These are phyloP conservation scores for Metallyticus violacea DNA, from an alignment of 2,888 invertebrate species.

Conservation along the genomic window DNA sequence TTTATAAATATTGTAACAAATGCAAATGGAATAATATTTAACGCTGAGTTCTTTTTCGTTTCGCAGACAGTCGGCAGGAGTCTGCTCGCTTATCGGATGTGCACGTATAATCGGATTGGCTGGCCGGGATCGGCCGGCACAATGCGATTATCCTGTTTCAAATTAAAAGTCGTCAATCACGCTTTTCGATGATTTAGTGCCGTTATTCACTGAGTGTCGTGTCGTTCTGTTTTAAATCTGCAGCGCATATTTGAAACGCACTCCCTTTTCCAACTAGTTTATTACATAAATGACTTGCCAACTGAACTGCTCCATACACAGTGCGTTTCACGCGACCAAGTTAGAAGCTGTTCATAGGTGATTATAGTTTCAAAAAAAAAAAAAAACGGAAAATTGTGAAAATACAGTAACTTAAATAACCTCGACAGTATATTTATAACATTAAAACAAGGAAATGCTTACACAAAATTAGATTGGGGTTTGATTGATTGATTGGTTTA, in stretches of 20 bases:
- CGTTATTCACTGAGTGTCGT: neutral
- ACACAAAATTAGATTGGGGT: no score
- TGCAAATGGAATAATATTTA: neutral
- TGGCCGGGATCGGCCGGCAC: neutral
- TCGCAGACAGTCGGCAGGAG: neutral
- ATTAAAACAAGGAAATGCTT: no score
- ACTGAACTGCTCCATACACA: neutral
- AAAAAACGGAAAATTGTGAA: no score
- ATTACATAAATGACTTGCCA: neutral
- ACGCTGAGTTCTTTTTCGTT: neutral
- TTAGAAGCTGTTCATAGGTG: no score
- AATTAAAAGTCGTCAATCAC: neutral
- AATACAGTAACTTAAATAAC: no score
- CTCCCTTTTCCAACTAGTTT: neutral
- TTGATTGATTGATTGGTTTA: no score
- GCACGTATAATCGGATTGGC: constrained; percentile 3
- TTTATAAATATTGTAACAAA: neutral
- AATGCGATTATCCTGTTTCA: neutral
- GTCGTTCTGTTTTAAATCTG: neutral
- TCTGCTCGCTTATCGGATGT: neutral
- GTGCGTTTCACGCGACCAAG: neutral
- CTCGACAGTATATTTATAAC: no score
- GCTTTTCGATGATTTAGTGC: neutral
- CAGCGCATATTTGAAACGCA: neutral
- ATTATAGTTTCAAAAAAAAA: no score